phyloP scores from a whole-genome alignment of 2,888 invertebrate genomes.

The Chrysodeixis includens region DNA sequence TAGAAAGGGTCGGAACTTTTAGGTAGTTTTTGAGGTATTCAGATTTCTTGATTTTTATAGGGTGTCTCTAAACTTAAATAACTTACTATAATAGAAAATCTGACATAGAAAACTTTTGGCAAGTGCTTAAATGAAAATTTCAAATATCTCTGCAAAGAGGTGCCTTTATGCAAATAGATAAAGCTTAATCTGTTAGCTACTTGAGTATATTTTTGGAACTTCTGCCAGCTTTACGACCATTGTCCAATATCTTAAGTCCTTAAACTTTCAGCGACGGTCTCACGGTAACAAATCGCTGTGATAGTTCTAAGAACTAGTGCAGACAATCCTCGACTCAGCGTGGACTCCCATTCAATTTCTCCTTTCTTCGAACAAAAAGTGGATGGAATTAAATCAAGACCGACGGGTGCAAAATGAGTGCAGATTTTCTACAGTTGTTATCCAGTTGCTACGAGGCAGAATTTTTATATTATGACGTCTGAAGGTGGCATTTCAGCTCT shows the following conservation, averaged over 20 bases:
- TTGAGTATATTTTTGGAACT: conserved; percentile 17
- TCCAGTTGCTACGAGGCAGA: neutral
- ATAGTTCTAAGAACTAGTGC: conserved; percentile 15
- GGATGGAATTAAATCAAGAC: neutral
- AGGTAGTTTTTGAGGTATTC: neutral
- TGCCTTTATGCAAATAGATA: neutral
- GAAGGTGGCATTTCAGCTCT: neutral
- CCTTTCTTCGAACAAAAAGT: conserved; percentile 18
- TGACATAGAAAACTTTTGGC: too few relatives aligned
- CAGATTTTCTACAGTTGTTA: neutral
- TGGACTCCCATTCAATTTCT: conserved; percentile 23
- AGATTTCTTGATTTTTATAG: neutral
- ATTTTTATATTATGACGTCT: neutral
- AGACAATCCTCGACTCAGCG: conserved; percentile 5
- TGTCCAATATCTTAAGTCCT: conserved; percentile 7
- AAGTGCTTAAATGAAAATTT: too few relatives aligned
- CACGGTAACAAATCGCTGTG: conserved; percentile 22
- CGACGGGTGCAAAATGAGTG: neutral
- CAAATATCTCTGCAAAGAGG: neutral
- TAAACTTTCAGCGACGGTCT: neutral
- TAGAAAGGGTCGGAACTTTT: neutral
- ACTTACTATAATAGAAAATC: too few relatives aligned
- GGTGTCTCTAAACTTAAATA: neutral
- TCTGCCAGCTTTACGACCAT: conserved; percentile 5
- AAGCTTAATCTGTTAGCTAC: neutral